Evolutionary conservation across 2,113 vertebrate genomes (phyloP).

Genomic region (Paedocypris sp.): DNA sequence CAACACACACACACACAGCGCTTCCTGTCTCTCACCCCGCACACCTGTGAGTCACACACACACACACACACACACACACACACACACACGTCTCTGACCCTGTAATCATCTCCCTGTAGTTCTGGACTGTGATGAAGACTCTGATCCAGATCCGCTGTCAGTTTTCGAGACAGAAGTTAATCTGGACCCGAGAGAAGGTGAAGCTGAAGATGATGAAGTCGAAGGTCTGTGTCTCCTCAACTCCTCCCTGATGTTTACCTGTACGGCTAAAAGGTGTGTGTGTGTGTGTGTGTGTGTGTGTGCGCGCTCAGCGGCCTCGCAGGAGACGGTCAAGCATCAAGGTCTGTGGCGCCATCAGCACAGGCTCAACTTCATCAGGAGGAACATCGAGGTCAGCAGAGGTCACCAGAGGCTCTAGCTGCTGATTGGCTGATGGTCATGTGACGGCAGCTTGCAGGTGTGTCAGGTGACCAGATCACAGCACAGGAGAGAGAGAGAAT

Average conservation of each 20-base stretch:
- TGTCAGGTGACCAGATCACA: constrained; percentile 64
- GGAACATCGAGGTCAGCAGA: constrained; percentile 82
- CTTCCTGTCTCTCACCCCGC: neutral
- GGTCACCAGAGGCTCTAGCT: constrained; percentile 38
- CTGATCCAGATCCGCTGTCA: constrained; percentile 38
- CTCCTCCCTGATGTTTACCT: too few relatives aligned
- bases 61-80: neutral
- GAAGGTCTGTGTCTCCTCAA: too few relatives aligned
- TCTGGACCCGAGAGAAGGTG: constrained; percentile 40
- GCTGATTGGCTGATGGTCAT: too few relatives aligned
- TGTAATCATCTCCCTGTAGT: constrained; percentile 32
- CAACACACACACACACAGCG: neutral
- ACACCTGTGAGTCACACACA: neutral
- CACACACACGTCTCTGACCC: neutral
- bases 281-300: neutral
- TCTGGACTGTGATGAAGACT: constrained; percentile 43
- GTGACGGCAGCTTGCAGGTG: constrained; percentile 73
- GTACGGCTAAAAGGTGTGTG: too few relatives aligned
- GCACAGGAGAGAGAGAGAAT: constrained; percentile 70
- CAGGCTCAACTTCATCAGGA: constrained; percentile 74
- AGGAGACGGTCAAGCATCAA: too few relatives aligned
- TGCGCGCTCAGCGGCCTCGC: neutral
- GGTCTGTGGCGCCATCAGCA: constrained; percentile 54
- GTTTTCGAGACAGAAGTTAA: constrained; percentile 69
- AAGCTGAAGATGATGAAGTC: too few relatives aligned